phyloP scores from a whole-genome alignment of 2,888 invertebrate species.

The Dolichomitus sp. region DNA sequence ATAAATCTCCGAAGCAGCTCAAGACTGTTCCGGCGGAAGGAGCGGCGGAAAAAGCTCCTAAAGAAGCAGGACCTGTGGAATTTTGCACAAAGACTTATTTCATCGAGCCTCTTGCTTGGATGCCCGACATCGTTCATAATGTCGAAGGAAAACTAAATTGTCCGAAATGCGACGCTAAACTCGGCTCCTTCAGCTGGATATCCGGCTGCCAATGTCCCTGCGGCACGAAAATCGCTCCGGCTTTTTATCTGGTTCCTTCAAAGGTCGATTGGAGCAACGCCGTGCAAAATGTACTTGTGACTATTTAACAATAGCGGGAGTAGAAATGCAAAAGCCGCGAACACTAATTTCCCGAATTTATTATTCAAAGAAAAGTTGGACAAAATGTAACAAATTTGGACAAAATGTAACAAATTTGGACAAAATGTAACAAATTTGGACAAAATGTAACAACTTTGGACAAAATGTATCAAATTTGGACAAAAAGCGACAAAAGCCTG shows the following conservation, averaged over 20 bases:
- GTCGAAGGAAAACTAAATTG: slow-evolving; percentile 95
- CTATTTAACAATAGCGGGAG: slow-evolving; percentile 87
- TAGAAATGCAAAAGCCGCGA: not conserved
- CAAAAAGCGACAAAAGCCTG: not conserved
- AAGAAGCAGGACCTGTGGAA: slow-evolving; percentile 74
- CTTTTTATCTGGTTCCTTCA: slow-evolving; percentile 96
- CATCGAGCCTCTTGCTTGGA: slow-evolving; percentile 96
- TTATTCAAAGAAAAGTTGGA: too few species aligned
- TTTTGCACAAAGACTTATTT: slow-evolving; percentile 93
- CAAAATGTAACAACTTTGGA: too few species aligned
- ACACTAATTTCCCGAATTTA: slow-evolving; percentile 23
- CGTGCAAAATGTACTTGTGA: slow-evolving; percentile 95
- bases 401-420: too few species aligned
- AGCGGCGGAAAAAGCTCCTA: slow-evolving; percentile 35
- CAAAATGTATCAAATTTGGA: too few species aligned
- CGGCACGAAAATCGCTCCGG: slow-evolving; percentile 95
- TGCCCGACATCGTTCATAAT: slow-evolving; percentile 91
- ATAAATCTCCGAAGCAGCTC: slow-evolving; percentile 69
- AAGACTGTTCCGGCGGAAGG: slow-evolving; percentile 67
- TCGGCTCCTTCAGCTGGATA: slow-evolving; percentile 97
- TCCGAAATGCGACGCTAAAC: slow-evolving; percentile 94
- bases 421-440: too few species aligned
- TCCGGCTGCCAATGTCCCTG: slow-evolving; percentile 96
- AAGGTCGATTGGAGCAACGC: slow-evolving; percentile 96
- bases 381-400: too few species aligned